Percentiles rank a stretch among this genome's conserved stretches.
Conservation (phyloP, 2,797 vertebrate genomes). For the Falco peregrinus region DNA sequence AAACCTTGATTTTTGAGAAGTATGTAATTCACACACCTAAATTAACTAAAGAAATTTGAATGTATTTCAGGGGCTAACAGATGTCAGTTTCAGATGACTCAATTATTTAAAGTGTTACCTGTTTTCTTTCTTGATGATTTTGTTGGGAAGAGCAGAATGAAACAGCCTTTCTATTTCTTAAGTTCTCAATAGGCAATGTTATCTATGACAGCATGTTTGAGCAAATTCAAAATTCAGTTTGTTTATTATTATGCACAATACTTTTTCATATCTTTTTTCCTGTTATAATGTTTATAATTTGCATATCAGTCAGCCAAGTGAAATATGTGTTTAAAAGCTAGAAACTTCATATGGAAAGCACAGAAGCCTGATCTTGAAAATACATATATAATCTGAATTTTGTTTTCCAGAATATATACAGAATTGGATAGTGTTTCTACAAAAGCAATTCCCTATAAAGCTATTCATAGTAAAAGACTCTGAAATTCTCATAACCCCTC, state of each 20-base stretch:
- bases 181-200: neutral
- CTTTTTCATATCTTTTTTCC: neutral
- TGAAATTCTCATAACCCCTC: neutral
- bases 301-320: neutral
- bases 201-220: neutral
- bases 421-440: neutral
- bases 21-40: neutral
- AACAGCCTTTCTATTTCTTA: neutral
- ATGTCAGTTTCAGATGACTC: neutral
- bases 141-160: neutral
- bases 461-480: neutral
- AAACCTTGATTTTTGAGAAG: slow-evolving; percentile 1
- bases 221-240: neutral
- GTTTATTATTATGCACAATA: neutral
- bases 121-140: neutral
- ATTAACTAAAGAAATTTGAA: slow-evolving; percentile 1
- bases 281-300: slow-evolving; percentile 7
- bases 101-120: neutral
- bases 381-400: neutral
- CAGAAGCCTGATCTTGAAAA: neutral
- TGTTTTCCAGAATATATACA: neutral
- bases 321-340: neutral
- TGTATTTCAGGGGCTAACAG: neutral
- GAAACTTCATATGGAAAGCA: neutral
- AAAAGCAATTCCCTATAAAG: neutral